Evolutionary conservation across 2,888 invertebrate genomes (phyloP), one percentile per base, ranked within the genome.

Genomic region (Habroteleia sp.): DNA sequence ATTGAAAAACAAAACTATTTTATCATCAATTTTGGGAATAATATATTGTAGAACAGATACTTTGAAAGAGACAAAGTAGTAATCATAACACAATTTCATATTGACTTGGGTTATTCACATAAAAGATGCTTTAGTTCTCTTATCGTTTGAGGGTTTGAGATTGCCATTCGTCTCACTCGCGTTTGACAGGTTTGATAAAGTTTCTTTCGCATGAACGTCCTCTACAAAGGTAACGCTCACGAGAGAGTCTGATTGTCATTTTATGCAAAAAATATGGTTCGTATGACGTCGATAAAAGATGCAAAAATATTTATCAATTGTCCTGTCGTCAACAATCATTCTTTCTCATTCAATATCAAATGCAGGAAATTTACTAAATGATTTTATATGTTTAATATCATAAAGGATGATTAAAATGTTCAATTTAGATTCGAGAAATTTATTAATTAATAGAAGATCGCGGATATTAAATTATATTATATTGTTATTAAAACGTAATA

Each of bases 151-250:
- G 69, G 76, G 72, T 81, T 72, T 79, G 78, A 81, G 77, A 79
- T 74, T 68, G 81, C 79, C 79, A 81, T 82, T 81, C 81, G 81
- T 82, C 79, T 81, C 77, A 80, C 74, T 74, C 77, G 75, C 44
- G 66, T 63, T 75, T 81, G 82, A 82, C 81, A 80, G 81, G 65
- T 63, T 75, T 79, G 82, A 82, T 82, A 82, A 82, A 81, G 77
- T 79, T 82, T 81, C 81, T 81, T 78, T 77, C 75, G 52, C 74
- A 44, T 69, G 54, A 69, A 75, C 62, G 68, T 72, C 50, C 48
- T 46, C 54, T 60, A 78, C 75, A 79, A 77, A 81, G 78, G 78
- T 79, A 80, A 78, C 77, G 60, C 74, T 54, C 39, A 58, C 39
- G 39, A 14, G 39, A 58, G 44, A 52, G 16, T 31, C 33, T 48